Conservation (phyloP, 1,140 invertebrate genomes). For the Drosophila truncata region DNA sequence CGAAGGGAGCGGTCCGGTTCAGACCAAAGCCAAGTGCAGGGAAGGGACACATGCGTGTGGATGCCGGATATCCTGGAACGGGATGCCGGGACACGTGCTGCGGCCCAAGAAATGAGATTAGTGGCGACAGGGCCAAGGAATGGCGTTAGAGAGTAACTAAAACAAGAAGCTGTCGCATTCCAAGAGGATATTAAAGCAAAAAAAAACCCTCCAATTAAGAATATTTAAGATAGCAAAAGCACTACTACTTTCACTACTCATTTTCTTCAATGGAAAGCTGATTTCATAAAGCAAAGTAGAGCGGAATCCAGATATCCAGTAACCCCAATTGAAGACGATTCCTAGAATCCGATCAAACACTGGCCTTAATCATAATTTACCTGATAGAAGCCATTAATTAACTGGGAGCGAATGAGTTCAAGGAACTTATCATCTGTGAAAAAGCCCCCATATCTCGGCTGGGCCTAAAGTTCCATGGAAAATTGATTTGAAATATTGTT, state of each 20-base stretch:
- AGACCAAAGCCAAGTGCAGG: slow-evolving; percentile 7
- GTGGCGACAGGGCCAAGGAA: neutral
- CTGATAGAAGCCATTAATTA: slow-evolving; percentile 37
- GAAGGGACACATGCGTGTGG: neutral
- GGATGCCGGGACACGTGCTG: slow-evolving; percentile 50
- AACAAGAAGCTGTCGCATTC: slow-evolving; percentile 10
- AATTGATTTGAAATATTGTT: slow-evolving; percentile 44
- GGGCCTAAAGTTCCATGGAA: slow-evolving; percentile 17
- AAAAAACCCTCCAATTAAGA: neutral
- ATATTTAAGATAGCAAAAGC: neutral
- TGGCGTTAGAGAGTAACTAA: slow-evolving; percentile 12
- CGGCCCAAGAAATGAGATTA: slow-evolving; percentile 44
- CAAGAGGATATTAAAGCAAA: neutral
- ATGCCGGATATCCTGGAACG: slow-evolving; percentile 34
- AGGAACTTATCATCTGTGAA: slow-evolving; percentile 30
- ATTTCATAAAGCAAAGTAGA: neutral
- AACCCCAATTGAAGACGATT: slow-evolving; percentile 19
- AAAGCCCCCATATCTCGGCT: slow-evolving; percentile 9
- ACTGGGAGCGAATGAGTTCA: slow-evolving; percentile 44
- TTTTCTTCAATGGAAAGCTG: neutral
- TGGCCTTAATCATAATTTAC: slow-evolving; percentile 31
- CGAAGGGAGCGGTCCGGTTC: neutral
- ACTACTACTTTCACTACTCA: neutral
- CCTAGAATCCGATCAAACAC: slow-evolving; percentile 7
- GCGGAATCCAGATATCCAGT: neutral